phyloP scores from a whole-genome alignment of 1,140 invertebrate species.

The Condylostylus longicornis region DNA sequence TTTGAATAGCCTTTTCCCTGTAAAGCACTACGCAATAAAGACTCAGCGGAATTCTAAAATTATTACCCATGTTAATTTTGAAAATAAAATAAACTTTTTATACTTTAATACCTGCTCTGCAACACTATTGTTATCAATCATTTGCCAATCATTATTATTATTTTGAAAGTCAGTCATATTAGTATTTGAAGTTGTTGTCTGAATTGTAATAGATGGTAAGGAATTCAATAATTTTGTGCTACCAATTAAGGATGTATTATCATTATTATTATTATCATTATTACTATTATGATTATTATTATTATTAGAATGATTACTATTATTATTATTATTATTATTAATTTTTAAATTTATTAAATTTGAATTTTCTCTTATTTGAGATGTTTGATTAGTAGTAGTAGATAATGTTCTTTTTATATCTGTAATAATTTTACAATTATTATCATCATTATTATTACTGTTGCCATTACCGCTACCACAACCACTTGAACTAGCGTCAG shows the following conservation, averaged over 20 bases:
- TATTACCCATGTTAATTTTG: too few species aligned
- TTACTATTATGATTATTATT: conserved; percentile 6
- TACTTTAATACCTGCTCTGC: conserved; percentile 33
- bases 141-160: conserved; percentile 67
- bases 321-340: too few species aligned
- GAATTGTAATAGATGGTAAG: conserved; percentile 1
- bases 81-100: neutral
- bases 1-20: conserved; percentile 46
- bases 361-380: too few species aligned
- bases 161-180: conserved; percentile 43
- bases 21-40: conserved; percentile 59
- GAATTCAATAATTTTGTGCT: conserved; percentile 11
- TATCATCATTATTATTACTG: neutral
- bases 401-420: conserved; percentile 4
- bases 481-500: conserved; percentile 37
- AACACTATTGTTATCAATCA: conserved; percentile 51
- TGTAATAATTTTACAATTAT: conserved; percentile 14
- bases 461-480: conserved; percentile 1
- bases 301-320: too few species aligned
- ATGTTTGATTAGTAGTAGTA: conserved; percentile 1
- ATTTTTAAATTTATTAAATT: too few species aligned
- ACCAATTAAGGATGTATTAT: conserved; percentile 7
- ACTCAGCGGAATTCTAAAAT: conserved; percentile 43
- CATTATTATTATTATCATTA: neutral
- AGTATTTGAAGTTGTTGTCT: conserved; percentile 13